Conservation (phyloP, 2,113 vertebrate genomes). For the Gymnocephalus cernua region DNA sequence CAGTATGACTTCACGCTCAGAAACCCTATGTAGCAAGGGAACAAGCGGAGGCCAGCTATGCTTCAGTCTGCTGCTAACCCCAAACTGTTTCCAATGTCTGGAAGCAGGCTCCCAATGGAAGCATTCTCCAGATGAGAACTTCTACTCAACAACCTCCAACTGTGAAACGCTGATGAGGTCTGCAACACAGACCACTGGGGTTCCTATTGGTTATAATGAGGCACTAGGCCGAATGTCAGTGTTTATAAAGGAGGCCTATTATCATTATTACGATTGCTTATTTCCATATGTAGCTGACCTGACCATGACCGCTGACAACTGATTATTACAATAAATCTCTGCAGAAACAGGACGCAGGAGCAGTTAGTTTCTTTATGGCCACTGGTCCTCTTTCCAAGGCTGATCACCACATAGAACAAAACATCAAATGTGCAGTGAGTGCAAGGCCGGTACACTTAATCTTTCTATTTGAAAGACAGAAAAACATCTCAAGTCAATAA, state of each 20-base stretch:
- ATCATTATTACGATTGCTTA: constrained; percentile 68
- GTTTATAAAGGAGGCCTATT: constrained; percentile 68
- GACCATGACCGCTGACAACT: constrained; percentile 56
- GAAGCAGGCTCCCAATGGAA: constrained; percentile 31
- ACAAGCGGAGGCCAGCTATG: constrained; percentile 35
- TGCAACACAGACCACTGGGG: constrained; percentile 42
- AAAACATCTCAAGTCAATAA: constrained; percentile 66
- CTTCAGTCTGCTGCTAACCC: constrained; percentile 34
- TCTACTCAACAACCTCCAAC: constrained; percentile 36
- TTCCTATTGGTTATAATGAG: constrained; percentile 44
- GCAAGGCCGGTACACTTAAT: constrained; percentile 61
- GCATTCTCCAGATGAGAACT: constrained; percentile 25
- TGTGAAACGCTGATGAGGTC: constrained; percentile 46
- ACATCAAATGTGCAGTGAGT: constrained; percentile 67
- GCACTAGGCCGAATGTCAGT: constrained; percentile 46
- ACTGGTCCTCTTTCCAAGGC: constrained; percentile 59
- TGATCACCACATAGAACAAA: constrained; percentile 64
- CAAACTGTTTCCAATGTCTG: constrained; percentile 50
- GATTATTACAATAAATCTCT: constrained; percentile 77
- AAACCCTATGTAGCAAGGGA: constrained; percentile 24
- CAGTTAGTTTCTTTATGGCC: constrained; percentile 63
- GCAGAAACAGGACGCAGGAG: constrained; percentile 52
- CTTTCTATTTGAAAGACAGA: constrained; percentile 59
- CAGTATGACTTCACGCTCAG: constrained; percentile 34
- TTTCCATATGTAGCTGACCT: constrained; percentile 69